Base-by-base conservation (phyloP, 2,888 invertebrate genomes). In the Cataglyphis albicans region DNA sequence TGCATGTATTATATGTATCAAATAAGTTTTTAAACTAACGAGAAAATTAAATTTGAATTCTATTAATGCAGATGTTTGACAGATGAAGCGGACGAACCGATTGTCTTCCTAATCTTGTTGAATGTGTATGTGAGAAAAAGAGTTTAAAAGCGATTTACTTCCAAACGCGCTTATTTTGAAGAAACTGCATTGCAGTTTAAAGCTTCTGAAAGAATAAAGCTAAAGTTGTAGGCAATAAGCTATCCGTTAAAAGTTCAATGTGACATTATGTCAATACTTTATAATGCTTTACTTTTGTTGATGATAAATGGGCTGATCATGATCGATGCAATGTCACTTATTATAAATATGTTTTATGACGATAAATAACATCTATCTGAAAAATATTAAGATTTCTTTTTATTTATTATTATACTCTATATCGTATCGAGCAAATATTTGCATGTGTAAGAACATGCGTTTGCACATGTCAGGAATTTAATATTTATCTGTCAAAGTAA, bases 221-320 rank as follows among this genome's bases (percentile, higher is more conserved):
- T 75, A 9, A 63, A 29, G 5, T 12, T 25, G 25, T 25, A 25
- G 12, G 3, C 18, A 10, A 35, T 57, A 25, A 18, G 25, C 18
- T 6, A 75, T 75, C 12, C 12, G 15, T 75, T 29, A 55, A 65
- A 55, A 75, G 25, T 65, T 65, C 12, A 10, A 38, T 1, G 25
- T 21, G 18, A 65, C 25, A 0, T 55, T 52, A 29, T n/a, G n/a
- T 38, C 6, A 15, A 55, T 65, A 75, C 25, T 75, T 75, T 38
- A 10, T 48, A 63, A 75, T 4, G 6, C 25, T 75, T 75, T 64
- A 75, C 9, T 63, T 64, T 10, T 35, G 10, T 52, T 0, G 18
- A 12, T 75, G 25, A 35, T 64, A 25, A 21, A 52, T 21, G 12
- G 18, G 12, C 25, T 64, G 65, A 65, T 0, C 15, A 75, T 63